Base-by-base conservation (phyloP, 2,797 vertebrate genomes). In the Catostomus latipinnis region DNA sequence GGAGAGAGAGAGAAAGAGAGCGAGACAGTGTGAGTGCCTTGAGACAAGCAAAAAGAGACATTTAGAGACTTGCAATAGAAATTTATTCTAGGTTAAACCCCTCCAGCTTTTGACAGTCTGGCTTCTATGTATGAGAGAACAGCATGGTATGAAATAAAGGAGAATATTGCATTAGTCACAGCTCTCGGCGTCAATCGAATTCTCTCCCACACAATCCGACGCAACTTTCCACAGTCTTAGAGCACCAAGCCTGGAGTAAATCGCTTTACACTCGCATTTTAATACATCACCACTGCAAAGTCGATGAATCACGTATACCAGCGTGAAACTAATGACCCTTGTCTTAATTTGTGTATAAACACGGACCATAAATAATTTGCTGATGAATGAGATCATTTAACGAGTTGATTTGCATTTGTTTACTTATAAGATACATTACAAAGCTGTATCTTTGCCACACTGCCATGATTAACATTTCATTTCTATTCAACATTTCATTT, bases 321-420 rank as follows among this genome's bases (percentile, higher is more conserved):
- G 87, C 56, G 70, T 89, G 90, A 76, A 81, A 86, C 77, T 81
- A 80, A 85, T 77, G 86, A 81, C 80, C 70, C 56, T 57, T 13
- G 45, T 86, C 78, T 76, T 86, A 87, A 91, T 93, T 91, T 89
- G 88, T 88, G 90, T 90, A 89, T 84, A 89, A 91, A 92, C 87
- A 80, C 62, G 52, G 69, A 68, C 78, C 76, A 83, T 86, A 89
- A 90, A 89, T 91, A 90, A 91, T 86, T 60, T 84, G 83, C 81
- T 52, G 14, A 91, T 91, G 88, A 86, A 81, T 89, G 90, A 86
- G 85, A 85, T 86, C 16, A 71, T 83, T 82, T 87, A 89, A 91
- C 87, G 82, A 87, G 85, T 80, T 90, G 60, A 91, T 92, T 92
- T 91, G 88, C 90, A 91, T 91, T 85, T 91, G 87, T 91, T 90